These are phyloP conservation scores for Diarsia rubi DNA, from an alignment of 2,888 invertebrate genomes.

Conservation along the genomic window DNA sequence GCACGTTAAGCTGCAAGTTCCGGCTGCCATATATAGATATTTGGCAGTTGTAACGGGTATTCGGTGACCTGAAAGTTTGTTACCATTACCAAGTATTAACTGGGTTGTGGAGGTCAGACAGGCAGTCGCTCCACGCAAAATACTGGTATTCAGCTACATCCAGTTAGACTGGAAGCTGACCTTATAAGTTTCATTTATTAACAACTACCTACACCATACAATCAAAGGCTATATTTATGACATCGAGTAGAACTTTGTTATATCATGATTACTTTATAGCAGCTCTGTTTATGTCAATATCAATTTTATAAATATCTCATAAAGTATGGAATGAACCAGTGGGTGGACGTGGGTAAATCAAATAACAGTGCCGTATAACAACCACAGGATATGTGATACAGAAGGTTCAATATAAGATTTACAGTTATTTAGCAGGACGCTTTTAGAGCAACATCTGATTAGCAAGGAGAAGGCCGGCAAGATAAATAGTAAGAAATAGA, in stretches of 20 bases:
- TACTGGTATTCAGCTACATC: too few relatives aligned
- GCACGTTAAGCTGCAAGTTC: too few relatives aligned
- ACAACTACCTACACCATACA: constrained; percentile 4
- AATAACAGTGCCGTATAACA: constrained; percentile 29
- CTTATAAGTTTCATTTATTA: constrained; percentile 17
- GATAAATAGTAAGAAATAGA: background rate
- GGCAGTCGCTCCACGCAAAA: too few relatives aligned
- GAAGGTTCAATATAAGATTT: constrained; percentile 22
- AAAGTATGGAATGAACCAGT: constrained; percentile 3
- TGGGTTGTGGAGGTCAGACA: too few relatives aligned
- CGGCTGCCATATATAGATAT: too few relatives aligned
- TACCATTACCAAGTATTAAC: too few relatives aligned
- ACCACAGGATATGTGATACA: background rate
- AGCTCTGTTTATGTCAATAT: constrained; percentile 28
- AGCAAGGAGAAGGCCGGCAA: background rate
- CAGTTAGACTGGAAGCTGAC: too few relatives aligned
- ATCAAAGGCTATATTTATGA: background rate
- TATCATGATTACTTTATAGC: constrained; percentile 4
- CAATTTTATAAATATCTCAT: constrained; percentile 43
- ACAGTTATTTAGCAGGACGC: too few relatives aligned
- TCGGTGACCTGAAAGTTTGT: too few relatives aligned
- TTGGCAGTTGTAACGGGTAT: too few relatives aligned
- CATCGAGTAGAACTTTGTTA: background rate
- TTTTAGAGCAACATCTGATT: background rate
- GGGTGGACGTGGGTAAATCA: constrained; percentile 32